Conservation (phyloP, 2,888 invertebrate genomes). For the Penaeus monodon region DNA sequence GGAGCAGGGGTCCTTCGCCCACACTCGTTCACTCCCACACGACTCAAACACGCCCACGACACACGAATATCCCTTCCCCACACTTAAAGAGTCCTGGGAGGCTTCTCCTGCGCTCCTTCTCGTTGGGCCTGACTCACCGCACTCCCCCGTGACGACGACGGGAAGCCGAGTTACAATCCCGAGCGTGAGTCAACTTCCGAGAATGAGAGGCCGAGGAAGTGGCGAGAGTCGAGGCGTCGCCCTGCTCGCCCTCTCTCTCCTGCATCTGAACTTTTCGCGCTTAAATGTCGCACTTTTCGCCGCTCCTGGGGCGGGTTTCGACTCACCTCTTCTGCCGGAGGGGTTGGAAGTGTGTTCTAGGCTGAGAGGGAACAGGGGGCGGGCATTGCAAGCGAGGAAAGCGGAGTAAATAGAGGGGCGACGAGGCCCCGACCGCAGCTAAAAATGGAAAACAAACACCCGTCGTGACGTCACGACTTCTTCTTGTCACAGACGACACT, state of each 20-base stretch:
- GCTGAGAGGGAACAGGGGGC: background rate
- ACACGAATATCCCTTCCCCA: too few species aligned
- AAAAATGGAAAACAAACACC: constrained; percentile 47
- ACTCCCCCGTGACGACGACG: background rate
- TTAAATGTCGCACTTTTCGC: background rate
- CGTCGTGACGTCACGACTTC: constrained; percentile 33
- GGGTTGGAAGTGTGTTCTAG: background rate
- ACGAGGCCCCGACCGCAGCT: background rate
- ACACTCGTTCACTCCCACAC: too few species aligned
- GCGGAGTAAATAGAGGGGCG: background rate
- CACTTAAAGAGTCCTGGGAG: too few species aligned
- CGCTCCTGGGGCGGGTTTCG: background rate
- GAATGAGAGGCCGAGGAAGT: constrained; percentile 32
- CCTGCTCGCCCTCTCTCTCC: background rate
- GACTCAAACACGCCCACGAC: too few species aligned
- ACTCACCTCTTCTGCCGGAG: constrained; percentile 8
- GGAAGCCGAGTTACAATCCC: background rate
- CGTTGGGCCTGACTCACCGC: too few species aligned
- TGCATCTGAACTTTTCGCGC: constrained; percentile 11
- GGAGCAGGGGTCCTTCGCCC: too few species aligned
- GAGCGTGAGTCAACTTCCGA: constrained; percentile 40
- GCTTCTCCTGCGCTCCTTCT: too few species aligned
- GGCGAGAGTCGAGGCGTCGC: background rate
- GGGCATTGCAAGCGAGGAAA: constrained; percentile 16
- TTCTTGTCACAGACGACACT: too few species aligned